Evolutionary conservation across 2,797 vertebrate genomes (phyloP).

Genomic region (Myotis daubentonii): DNA sequence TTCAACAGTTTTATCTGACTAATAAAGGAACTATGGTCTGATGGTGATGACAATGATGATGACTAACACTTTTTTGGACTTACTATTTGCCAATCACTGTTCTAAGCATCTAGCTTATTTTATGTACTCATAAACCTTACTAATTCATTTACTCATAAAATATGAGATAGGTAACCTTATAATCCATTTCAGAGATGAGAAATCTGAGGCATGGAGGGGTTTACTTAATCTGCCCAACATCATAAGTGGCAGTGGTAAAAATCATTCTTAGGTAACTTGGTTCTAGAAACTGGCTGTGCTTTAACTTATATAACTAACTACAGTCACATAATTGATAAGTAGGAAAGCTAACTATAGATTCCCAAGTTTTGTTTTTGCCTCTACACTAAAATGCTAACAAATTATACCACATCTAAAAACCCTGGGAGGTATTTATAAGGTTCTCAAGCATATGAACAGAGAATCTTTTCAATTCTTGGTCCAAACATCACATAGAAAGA

Average conservation of each 20-base stretch:
- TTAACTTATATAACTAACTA: not conserved
- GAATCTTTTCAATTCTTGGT: slow-evolving; percentile 9
- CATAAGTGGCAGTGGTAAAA: not conserved
- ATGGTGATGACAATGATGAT: not conserved
- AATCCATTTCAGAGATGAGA: not conserved
- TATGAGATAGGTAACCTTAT: not conserved
- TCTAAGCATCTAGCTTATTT: not conserved
- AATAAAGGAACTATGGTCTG: not conserved
- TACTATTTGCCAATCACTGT: not conserved
- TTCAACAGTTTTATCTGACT: not conserved
- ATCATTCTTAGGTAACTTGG: not conserved
- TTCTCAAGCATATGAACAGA: slow-evolving; percentile 15
- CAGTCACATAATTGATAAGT: not conserved
- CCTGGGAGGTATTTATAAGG: not conserved
- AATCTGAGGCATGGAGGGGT: not conserved
- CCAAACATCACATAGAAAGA: not conserved
- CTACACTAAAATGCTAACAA: not conserved
- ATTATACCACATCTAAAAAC: not conserved
- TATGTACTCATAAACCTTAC: slow-evolving; percentile 14
- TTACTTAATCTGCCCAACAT: not conserved
- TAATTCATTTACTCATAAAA: not conserved
- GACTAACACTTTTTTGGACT: not conserved
- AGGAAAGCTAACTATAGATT: not conserved
- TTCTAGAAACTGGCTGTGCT: not conserved
- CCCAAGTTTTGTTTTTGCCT: not conserved